Evolutionary conservation across 1,140 invertebrate genomes (phyloP), one percentile per base, ranked within the genome.

Genomic region (Pogonognathellus flavescens): DNA sequence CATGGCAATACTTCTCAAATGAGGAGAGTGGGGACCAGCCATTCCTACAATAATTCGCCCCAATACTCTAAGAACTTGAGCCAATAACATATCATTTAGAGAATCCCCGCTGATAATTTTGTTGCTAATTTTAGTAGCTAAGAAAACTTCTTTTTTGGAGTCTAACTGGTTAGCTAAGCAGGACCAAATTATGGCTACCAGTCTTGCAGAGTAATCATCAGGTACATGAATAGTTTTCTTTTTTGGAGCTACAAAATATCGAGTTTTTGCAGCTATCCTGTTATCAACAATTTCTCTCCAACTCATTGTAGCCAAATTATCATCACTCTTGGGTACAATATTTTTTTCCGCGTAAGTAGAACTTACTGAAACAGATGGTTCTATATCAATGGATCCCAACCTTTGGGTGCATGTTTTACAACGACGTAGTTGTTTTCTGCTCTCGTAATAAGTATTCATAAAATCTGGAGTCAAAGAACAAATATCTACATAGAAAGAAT

Each of bases 221-320:
- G 53, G 55, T 16, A 80, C 22, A 20, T 55, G n/a, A 4, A 84
- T 25, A 13, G 50, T 62, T 80, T 85, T 85, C 13, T 41, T 80
- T 49, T 59, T 76, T 8, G n/a, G 14, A 14, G 82, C 53, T 16
- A 62, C 18, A 76, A 88, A 86, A 66, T 82, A 82, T 49, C 87
- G 25, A 4, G 85, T 86, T 76, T 88, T 88, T 0, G 84, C 80
- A 25, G 76, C 87, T n/a, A 88, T 22, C 59, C 87, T 25, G 62
- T 55, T 60, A 60, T 88, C 87, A 31, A 88, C 72, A 52, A 88
- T 84, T 83, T 88, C 57, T 52, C 84, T 66, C 87, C 87, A 88
- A 0, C 83, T 85, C 80, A 88, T 82, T 14, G 31, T 13, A 50
- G 2, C n/a, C 31, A 22, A 50, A 9, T 59, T 16, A 25, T 57